Percentiles rank a stretch among this genome's conserved stretches.
phyloP scores from a whole-genome alignment of 2,888 invertebrate species.

The Erebia ligea region DNA sequence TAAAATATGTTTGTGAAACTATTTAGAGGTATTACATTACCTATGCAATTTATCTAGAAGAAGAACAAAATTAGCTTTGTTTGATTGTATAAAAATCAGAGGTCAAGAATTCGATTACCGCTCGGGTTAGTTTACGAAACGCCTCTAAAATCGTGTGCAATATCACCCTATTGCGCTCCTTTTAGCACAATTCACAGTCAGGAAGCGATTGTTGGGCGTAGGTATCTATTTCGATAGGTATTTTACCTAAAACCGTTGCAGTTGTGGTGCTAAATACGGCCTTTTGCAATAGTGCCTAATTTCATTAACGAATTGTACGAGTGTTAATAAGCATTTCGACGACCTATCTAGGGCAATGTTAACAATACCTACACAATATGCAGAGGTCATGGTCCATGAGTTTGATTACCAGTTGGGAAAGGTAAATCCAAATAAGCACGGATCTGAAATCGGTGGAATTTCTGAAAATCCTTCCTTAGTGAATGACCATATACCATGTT shows the following conservation, averaged over 20 bases:
- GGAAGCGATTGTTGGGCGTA: constrained; percentile 38
- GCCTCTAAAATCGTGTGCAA: background rate
- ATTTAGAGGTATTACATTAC: too few relatives aligned
- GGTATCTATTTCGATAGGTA: constrained; percentile 13
- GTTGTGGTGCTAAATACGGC: constrained; percentile 19
- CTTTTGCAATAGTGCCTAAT: constrained; percentile 9
- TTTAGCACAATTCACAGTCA: constrained; percentile 37
- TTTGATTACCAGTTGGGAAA: background rate
- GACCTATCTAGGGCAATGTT: constrained; percentile 3
- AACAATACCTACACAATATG: background rate
- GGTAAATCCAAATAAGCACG: too few relatives aligned
- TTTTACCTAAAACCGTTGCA: constrained; percentile 24
- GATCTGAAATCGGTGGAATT: background rate
- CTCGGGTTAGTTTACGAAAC: constrained; percentile 1
- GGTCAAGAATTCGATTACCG: background rate
- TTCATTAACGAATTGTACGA: background rate
- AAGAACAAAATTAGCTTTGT: too few relatives aligned
- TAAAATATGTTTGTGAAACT: too few relatives aligned
- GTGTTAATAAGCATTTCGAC: constrained; percentile 9
- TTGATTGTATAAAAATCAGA: too few relatives aligned
- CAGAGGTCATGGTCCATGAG: background rate
- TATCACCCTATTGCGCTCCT: constrained; percentile 3
- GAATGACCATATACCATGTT: too few relatives aligned
- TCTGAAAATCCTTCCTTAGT: too few relatives aligned
- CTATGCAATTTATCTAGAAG: too few relatives aligned